Evolutionary conservation across 1,140 invertebrate genomes (phyloP).

Genomic region (Brachionus sp.): DNA sequence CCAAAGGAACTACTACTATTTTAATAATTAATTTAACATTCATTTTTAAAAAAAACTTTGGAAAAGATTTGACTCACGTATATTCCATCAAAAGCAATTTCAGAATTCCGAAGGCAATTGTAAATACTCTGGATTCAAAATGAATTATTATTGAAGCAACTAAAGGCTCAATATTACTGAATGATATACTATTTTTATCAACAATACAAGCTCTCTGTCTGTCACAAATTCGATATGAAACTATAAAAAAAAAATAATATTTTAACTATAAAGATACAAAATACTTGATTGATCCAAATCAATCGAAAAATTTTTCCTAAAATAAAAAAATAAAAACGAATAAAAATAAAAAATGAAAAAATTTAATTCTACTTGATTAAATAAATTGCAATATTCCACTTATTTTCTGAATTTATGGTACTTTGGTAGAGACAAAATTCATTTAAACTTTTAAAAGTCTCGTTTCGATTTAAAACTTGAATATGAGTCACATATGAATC

Average conservation of each 20-base stretch:
- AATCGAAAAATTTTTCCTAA: background rate
- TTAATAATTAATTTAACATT: too few species aligned
- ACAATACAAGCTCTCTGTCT: background rate
- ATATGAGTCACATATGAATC: constrained; percentile 31
- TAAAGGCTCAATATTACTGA: background rate
- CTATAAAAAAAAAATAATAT: background rate
- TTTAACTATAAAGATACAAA: background rate
- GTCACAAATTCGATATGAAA: background rate
- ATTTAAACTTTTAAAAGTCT: background rate
- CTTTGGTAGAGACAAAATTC: constrained; percentile 1
- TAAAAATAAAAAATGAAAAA: background rate
- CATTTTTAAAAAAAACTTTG: too few species aligned
- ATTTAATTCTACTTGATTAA: background rate
- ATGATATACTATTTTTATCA: background rate
- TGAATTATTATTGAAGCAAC: background rate
- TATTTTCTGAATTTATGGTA: background rate
- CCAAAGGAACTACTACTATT: too few species aligned
- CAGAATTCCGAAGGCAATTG: background rate
- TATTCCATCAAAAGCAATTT: background rate
- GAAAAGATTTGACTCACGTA: background rate
- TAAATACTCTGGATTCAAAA: background rate
- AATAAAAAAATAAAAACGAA: background rate
- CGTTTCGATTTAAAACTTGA: background rate
- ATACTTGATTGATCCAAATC: background rate
- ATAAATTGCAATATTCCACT: constrained; percentile 31